Conservation (phyloP, 2,888 invertebrate genomes). For the Crioceris asparagi region DNA sequence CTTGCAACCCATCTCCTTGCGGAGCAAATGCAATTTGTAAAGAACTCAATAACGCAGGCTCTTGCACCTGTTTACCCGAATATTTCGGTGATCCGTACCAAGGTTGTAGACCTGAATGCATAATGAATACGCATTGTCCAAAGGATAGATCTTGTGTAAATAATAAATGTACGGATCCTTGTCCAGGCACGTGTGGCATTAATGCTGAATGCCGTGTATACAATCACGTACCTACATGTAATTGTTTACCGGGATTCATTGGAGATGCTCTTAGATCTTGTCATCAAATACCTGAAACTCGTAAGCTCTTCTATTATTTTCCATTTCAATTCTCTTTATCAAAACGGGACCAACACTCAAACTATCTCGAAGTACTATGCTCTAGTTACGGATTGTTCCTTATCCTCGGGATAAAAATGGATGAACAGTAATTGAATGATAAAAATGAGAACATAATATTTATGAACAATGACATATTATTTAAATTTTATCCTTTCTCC, state of each 20-base stretch:
- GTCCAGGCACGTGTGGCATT: constrained; percentile 70
- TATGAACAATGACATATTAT: too few species aligned
- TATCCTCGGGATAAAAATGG: too few species aligned
- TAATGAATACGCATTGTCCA: constrained; percentile 76
- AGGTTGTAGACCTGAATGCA: constrained; percentile 79
- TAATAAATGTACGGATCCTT: constrained; percentile 77
- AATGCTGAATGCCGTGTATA: constrained; percentile 74
- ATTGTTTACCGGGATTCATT: constrained; percentile 60
- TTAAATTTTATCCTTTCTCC: too few species aligned
- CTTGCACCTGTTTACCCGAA: constrained; percentile 70
- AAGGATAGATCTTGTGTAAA: constrained; percentile 67
- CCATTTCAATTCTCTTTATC: too few species aligned
- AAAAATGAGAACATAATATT: too few species aligned
- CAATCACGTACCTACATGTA: constrained; percentile 73
- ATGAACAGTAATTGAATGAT: too few species aligned
- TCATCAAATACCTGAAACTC: constrained; percentile 40
- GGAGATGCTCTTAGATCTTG: constrained; percentile 73
- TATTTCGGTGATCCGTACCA: constrained; percentile 80
- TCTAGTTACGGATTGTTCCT: too few species aligned
- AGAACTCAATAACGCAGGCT: constrained; percentile 68
- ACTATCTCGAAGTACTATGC: too few species aligned
- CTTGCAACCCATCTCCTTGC: constrained; percentile 77
- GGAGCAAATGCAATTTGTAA: constrained; percentile 78
- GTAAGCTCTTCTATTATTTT: constrained; percentile 29
- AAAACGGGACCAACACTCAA: too few species aligned